Base-by-base conservation (phyloP, 2,113 vertebrate genomes). In the Microcebus lehilahytsara region DNA sequence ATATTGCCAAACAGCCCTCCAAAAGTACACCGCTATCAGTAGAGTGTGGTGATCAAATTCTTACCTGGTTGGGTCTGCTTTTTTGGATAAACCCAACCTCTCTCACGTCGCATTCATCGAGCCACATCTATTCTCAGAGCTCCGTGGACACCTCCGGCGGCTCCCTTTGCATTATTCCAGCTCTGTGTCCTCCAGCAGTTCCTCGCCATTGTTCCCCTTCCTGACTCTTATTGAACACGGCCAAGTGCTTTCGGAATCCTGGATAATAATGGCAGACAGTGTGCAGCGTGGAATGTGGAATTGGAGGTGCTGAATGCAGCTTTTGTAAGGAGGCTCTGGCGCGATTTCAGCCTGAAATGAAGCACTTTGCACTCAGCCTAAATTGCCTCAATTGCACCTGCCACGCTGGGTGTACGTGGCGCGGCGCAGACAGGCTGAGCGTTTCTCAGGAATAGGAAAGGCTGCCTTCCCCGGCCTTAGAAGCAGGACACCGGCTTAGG, bases 181-280 rank as follows among this genome's bases (percentile, higher is more conserved):
- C 83, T 88, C 25, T 40, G 64, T 4, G 23, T 95, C 96, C 62
- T 75, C 78, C 22, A 89, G 72, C 96, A 75, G 60, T 30, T 34
- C 84, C 34, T 77, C 23, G 53, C 95, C 75, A 66, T 93, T 96
- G 88, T 88, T 93, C 71, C 87, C 74, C 11, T 80, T 32, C 71
- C 87, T 7, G 51, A 53, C 69, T 96, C 53, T 72, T 96, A 91
- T 66, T 96, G 69, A 94, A 89, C 3, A 22, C 0, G 0, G 91
- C 96, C 94, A 91, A 97, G 91, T 67, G 66, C 93, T 95, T 95
- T 95, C 64, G 89, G 97, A 97, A 93, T 98, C 77, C 91, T 96
- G 58, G 95, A 93, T 87, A 79, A 93, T 96, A 37, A 91, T 71
- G 84, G 84, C 95, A 92, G 89, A 84, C 90, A 90, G 71, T 23